Evolutionary conservation across 92 coral and sea anemone species (phyloP), one percentile per base, ranked within the genome.

Genomic region (Siderastrea radians): DNA sequence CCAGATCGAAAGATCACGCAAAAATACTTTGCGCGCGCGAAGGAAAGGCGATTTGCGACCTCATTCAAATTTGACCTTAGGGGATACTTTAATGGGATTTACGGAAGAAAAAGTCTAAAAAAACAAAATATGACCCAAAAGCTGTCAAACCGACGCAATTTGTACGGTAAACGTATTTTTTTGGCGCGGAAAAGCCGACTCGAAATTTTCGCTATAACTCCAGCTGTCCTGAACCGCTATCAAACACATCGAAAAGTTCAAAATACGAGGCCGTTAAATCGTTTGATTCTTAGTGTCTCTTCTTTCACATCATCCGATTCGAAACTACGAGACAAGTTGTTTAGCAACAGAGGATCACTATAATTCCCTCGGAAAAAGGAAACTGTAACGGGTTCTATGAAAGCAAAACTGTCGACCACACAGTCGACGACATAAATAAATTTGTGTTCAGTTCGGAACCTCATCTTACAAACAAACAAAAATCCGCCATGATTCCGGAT

Each of bases 401-500:
- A 47, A 73, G 74, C 43, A 60, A 64, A 74, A 62, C 60, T 70
- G 53, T 57, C 77, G 43, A 50, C 47, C 84, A 17, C 54, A 15
- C 2, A 17, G 16, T 55, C 44, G 48, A 26, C 6, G 54, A n/a
- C 8, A 51, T 17, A 45, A 68, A 38, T 45, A 57, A 13, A 68
- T 75, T 49, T 75, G 47, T 75, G n/a, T 14, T 43, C 14, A n/a
- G 12, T 17, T 3, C 10, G 13, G 49, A 78, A 64, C 53, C 46
- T 78, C 43, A 49, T 19, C 14, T 64, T 2, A 69, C 58, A 73
- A 82, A 49, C 19, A 61, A 61, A 73, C 49, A 59, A 69, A 71
- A 53, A 68, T 71, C 46, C 67, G 85, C 70, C 79, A 73, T 5
- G n/a, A 74, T 60, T 13, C 92, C 90, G 95, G 95, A 88, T 84